phyloP scores from a whole-genome alignment of 1,140 invertebrate species.

The Zaprionus kolodkinae region DNA sequence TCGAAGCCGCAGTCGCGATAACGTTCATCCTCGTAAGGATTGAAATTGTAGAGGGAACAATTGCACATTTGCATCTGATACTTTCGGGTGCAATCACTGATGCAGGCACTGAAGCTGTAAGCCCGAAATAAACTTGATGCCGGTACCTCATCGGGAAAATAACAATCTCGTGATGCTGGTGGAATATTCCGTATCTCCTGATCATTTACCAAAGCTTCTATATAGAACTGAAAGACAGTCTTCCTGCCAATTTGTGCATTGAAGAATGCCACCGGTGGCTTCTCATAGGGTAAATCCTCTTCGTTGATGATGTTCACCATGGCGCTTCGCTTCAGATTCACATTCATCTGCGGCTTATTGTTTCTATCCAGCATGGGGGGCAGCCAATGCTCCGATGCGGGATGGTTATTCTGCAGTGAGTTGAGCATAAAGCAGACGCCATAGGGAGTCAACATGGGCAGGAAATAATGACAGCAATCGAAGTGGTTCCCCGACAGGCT shows the following conservation, averaged over 20 bases:
- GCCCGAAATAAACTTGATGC: conserved; percentile 83
- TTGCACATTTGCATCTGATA: conserved; percentile 84
- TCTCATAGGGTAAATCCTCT: conserved; percentile 61
- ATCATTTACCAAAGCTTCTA: conserved; percentile 70
- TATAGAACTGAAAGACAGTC: conserved; percentile 50
- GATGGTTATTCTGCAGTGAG: conserved; percentile 83
- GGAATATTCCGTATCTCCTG: conserved; percentile 65
- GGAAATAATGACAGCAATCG: conserved; percentile 86
- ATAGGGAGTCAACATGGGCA: conserved; percentile 84
- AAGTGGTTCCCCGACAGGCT: conserved; percentile 84
- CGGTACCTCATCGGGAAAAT: conserved; percentile 85
- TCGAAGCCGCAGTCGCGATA: conserved; percentile 62
- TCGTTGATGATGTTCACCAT: conserved; percentile 55
- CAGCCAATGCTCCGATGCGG: conserved; percentile 51
- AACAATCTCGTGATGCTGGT: conserved; percentile 84
- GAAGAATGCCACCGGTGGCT: not conserved
- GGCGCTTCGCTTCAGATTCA: conserved; percentile 35
- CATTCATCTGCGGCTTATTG: conserved; percentile 38
- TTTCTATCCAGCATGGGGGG: conserved; percentile 41
- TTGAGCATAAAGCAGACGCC: conserved; percentile 86
- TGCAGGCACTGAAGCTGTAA: conserved; percentile 86
- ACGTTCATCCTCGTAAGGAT: conserved; percentile 39
- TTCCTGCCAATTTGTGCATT: conserved; percentile 34
- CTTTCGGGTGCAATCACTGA: conserved; percentile 85
- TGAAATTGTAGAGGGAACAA: conserved; percentile 82